Percentiles rank a stretch among this genome's conserved stretches.
Evolutionary conservation across 2,888 invertebrate species (phyloP).

Genomic region (Nomada hirtipes): DNA sequence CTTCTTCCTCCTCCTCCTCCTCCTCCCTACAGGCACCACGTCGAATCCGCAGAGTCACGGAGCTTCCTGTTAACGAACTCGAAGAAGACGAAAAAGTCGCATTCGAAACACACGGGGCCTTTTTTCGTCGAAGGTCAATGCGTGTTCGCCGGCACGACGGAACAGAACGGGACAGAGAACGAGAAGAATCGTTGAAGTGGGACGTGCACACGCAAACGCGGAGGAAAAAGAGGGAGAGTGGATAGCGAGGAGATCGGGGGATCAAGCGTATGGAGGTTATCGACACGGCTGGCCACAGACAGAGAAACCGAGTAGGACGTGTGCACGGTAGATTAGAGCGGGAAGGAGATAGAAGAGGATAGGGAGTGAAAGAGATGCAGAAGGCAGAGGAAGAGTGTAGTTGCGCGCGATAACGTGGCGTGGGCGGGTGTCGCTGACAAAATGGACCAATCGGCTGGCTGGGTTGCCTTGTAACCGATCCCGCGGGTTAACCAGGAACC

Average conservation of each 20-base stretch:
- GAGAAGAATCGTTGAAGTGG: not conserved
- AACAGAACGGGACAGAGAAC: slow-evolving; percentile 3
- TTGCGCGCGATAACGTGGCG: slow-evolving; percentile 77
- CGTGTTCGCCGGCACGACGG: slow-evolving; percentile 16
- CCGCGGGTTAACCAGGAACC: slow-evolving; percentile 82
- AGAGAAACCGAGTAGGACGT: slow-evolving; percentile 29
- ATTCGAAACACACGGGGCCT: slow-evolving; percentile 50
- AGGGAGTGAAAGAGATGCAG: not conserved
- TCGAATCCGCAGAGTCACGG: slow-evolving; percentile 66
- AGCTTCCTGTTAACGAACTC: slow-evolving; percentile 69
- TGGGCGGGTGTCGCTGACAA: slow-evolving; percentile 84
- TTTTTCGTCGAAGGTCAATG: slow-evolving; percentile 67
- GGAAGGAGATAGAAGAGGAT: not conserved
- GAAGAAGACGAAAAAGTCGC: slow-evolving; percentile 49
- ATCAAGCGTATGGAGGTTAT: slow-evolving; percentile 59
- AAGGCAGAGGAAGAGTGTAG: slow-evolving; percentile 50
- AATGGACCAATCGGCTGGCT: slow-evolving; percentile 81
- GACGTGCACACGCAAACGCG: not conserved
- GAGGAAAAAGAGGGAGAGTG: not conserved
- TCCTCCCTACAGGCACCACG: slow-evolving; percentile 11
- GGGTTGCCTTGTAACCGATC: slow-evolving; percentile 82
- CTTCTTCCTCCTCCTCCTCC: slow-evolving; percentile 22
- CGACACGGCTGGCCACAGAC: slow-evolving; percentile 45
- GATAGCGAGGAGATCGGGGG: slow-evolving; percentile 19
- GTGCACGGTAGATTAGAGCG: slow-evolving; percentile 14